Conservation (phyloP, 2,797 vertebrate species). For the Rhynchonycteris naso region DNA sequence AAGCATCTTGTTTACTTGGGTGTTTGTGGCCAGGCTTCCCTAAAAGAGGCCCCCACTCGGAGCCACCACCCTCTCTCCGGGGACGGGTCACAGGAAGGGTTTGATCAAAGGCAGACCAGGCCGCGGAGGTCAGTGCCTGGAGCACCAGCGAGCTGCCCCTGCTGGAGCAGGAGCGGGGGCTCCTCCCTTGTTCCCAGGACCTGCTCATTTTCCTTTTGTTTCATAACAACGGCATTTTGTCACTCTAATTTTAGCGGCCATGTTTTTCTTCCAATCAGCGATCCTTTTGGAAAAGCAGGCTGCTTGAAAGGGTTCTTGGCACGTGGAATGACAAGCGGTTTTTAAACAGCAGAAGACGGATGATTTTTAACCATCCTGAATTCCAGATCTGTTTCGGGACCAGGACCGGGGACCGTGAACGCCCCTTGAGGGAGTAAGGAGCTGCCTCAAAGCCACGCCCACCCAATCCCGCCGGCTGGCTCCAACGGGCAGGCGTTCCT, state of each 20-base stretch:
- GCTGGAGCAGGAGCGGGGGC: background rate
- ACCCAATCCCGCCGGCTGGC: background rate
- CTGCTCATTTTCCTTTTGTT: constrained; percentile 58
- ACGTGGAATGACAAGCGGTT: constrained; percentile 56
- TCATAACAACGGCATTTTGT: constrained; percentile 64
- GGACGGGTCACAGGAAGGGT: fast-evolving
- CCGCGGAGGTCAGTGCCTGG: too few relatives aligned
- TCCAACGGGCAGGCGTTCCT: fast-evolving
- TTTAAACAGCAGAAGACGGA: constrained; percentile 46
- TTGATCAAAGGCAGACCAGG: too few relatives aligned
- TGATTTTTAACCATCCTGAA: constrained; percentile 48
- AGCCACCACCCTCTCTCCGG: background rate
- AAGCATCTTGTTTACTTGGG: background rate
- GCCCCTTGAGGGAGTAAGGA: background rate
- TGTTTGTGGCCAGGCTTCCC: background rate
- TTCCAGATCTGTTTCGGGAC: constrained; percentile 60
- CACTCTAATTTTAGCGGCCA: constrained; percentile 72
- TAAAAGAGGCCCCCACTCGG: background rate
- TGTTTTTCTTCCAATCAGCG: constrained; percentile 69
- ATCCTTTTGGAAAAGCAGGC: constrained; percentile 68
- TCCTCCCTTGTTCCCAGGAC: background rate
- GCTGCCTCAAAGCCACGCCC: background rate
- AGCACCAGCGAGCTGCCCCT: too few relatives aligned
- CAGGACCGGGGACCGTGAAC: background rate
- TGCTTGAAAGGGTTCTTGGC: constrained; percentile 62